phyloP scores from a whole-genome alignment of 2,888 invertebrate genomes.

The Tuberolachnus salignus region DNA sequence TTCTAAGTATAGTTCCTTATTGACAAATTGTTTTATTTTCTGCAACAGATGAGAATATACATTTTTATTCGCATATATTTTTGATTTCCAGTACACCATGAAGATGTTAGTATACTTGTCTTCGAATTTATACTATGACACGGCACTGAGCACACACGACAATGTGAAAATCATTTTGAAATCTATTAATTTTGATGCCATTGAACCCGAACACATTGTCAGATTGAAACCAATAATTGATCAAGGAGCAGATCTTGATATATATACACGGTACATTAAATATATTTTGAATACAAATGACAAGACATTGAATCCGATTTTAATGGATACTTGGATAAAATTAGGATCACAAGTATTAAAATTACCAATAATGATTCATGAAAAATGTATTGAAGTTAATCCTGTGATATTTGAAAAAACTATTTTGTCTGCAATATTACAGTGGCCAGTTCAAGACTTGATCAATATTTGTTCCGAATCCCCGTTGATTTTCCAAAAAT shows the following conservation, averaged over 20 bases:
- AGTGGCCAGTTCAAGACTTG: not conserved
- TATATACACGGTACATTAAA: slow-evolving; percentile 13
- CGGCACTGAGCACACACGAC: not conserved
- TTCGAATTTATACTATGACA: not conserved
- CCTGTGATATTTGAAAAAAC: slow-evolving; percentile 50
- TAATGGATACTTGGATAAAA: slow-evolving; percentile 35
- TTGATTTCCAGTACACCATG: not conserved
- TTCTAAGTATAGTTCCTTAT: too few relatives aligned
- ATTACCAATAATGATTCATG: slow-evolving; percentile 33
- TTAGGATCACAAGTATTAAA: slow-evolving; percentile 20
- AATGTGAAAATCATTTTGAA: slow-evolving; percentile 3
- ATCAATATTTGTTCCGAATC: slow-evolving; percentile 23
- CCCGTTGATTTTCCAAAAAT: slow-evolving; percentile 29
- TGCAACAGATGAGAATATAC: not conserved
- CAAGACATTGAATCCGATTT: slow-evolving; percentile 11
- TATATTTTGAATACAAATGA: slow-evolving; percentile 41
- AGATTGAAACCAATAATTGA: slow-evolving; percentile 18
- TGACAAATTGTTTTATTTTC: not conserved
- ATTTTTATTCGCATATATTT: slow-evolving; percentile 6
- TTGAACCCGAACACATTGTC: slow-evolving; percentile 5
- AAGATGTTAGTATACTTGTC: slow-evolving; percentile 19
- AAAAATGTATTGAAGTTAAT: slow-evolving; percentile 26
- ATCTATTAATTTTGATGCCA: slow-evolving; percentile 22
- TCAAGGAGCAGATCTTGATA: slow-evolving; percentile 18
- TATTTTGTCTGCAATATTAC: slow-evolving; percentile 10